Base-by-base conservation (phyloP, 2,113 vertebrate species). In the Turnix velox region DNA sequence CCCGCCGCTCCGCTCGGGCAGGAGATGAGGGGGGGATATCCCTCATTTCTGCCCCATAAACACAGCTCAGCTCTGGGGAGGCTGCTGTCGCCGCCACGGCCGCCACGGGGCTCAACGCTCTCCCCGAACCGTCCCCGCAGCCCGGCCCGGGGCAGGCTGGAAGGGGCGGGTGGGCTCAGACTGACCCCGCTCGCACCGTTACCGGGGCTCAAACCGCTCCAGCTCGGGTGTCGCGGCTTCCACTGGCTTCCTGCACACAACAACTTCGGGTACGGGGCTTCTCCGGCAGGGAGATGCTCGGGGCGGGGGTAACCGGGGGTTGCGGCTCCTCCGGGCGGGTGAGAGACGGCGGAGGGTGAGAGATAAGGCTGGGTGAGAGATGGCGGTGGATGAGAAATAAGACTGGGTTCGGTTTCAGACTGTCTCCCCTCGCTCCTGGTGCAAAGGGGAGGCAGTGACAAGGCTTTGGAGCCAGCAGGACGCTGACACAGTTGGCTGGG, bases 311-410 rank as follows among this genome's bases (percentile, higher is more conserved):
- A 28, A 18, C 6, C 0, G 1, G n/a, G 1, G 0, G 0, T 1
- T 4, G n/a, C 2, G 2, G 33, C n/a, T n/a, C n/a, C n/a, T n/a
- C n/a, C n/a, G n/a, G 33, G 39, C 12, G 4, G 1, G 55, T 0
- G 2, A n/a, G n/a, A n/a, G n/a, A n/a, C n/a, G 33, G 39, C 12
- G 4, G 1, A 49, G 0, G 2, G 33, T 30, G 45, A 39, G 79
- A 7, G n/a, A 27, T 62, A 17, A 3, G 42, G 48, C 51, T 0
- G 0, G 12, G 20, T 17, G 4, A 37, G 3, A 0, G 4, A 49
- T 31, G 43, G 28, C 69, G 59, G 66, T 8, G 14, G 31, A 3
- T 19, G 63, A 39, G 79, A 7, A 28, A 27, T 62, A 17, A 3
- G 42, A 42, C 51, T 0, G 0, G 12, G 20, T 17, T 30, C 80